phyloP scores from a whole-genome alignment of 2,888 invertebrate genomes.

The Lissonota sp. region DNA sequence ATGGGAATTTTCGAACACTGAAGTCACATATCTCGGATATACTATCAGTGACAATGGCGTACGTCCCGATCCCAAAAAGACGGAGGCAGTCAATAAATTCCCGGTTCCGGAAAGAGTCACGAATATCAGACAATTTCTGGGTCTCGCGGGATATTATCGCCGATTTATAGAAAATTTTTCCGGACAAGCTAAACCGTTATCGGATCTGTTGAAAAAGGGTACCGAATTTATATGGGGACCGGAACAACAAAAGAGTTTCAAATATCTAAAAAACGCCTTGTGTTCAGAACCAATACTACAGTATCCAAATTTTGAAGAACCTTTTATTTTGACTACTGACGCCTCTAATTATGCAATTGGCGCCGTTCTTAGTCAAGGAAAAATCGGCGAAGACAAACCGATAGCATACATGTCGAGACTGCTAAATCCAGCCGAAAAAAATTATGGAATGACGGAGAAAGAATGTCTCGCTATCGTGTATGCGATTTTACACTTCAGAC shows the following conservation, averaged over 20 bases:
- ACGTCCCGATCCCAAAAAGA: no score
- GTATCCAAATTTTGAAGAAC: no score
- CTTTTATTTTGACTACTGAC: constrained; percentile 26
- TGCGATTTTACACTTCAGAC: no score
- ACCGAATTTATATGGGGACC: constrained; percentile 6
- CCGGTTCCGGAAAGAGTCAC: no score
- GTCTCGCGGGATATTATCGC: constrained; percentile 5
- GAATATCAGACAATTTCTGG: constrained; percentile 7
- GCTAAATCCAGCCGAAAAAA: no score
- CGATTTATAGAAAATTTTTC: constrained; percentile 5
- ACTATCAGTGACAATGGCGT: no score
- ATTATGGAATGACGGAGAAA: no score
- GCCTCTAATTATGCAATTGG: constrained; percentile 12
- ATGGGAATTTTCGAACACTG: no score
- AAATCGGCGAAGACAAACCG: constrained; percentile 10
- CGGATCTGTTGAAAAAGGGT: constrained; percentile 7
- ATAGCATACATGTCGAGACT: no score
- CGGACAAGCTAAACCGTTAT: neutral
- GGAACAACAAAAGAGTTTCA: constrained; percentile 5
- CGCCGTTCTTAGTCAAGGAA: constrained; percentile 16
- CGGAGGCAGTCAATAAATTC: no score
- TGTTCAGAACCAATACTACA: constrained; percentile 5
- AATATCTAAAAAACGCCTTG: constrained; percentile 9
- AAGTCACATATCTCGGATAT: no score
- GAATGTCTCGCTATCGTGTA: no score